Conservation (phyloP, 2,888 invertebrate genomes). For the Uropetala carovei region DNA sequence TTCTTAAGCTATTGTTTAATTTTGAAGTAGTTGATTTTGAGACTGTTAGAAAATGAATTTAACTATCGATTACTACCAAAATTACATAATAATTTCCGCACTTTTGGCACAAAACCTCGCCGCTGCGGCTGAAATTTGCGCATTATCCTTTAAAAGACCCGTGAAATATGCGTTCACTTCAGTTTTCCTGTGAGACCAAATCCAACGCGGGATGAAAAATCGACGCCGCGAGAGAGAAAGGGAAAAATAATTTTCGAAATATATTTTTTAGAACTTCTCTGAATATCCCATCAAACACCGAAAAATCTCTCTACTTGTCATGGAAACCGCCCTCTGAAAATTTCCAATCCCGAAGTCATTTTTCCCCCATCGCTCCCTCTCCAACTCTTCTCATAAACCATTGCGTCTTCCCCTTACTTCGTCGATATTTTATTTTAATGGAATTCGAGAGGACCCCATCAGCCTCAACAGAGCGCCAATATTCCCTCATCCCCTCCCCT, state of each 20-base stretch:
- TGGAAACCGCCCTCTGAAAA: background rate
- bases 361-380: background rate
- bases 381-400: background rate
- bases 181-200: background rate
- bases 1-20: too few species aligned
- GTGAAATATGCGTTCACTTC: background rate
- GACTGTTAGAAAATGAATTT: too few species aligned
- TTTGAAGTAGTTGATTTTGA: too few species aligned
- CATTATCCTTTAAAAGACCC: too few species aligned
- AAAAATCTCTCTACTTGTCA: background rate
- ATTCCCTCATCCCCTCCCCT: too few species aligned
- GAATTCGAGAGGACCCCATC: background rate
- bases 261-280: background rate
- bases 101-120: too few species aligned
- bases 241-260: background rate
- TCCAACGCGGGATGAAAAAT: background rate
- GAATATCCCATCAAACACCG: background rate
- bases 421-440: constrained; percentile 25
- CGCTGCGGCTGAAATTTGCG: too few species aligned
- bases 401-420: background rate
- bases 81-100: too few species aligned
- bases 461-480: background rate
- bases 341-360: background rate
- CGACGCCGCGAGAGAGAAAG: background rate
- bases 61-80: too few species aligned